A percentile compares a stretch with the other conserved stretches of the same genome.
Evolutionary conservation across 2,113 vertebrate genomes (phyloP).

Genomic region (Vulpes lagopus): DNA sequence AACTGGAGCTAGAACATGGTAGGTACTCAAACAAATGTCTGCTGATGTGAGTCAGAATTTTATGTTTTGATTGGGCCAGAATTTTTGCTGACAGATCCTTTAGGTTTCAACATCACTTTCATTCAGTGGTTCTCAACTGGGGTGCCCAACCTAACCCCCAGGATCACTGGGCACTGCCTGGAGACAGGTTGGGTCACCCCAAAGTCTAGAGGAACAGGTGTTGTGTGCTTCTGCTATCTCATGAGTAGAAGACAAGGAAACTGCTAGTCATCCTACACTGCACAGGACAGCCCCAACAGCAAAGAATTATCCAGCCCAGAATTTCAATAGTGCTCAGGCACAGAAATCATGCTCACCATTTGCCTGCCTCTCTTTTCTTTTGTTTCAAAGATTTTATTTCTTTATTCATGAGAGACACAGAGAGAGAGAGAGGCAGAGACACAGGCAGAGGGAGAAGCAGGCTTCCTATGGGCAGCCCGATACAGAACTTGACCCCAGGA

Average conservation of each 20-base stretch:
- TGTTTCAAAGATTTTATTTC: too few relatives aligned
- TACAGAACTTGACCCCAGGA: too few relatives aligned
- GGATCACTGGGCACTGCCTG: background rate
- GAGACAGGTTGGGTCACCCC: background rate
- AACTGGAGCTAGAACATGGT: background rate
- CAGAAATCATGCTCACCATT: background rate
- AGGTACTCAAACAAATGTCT: background rate
- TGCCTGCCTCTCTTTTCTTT: background rate
- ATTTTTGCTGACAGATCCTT: background rate
- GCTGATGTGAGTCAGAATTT: background rate
- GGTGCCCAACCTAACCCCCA: background rate
- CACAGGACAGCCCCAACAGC: too few relatives aligned
- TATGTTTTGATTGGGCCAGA: background rate
- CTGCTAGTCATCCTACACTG: background rate
- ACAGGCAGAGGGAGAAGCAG: too few relatives aligned
- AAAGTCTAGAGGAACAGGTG: rapidly evolving
- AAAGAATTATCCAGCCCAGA: background rate
- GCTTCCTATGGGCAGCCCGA: too few relatives aligned
- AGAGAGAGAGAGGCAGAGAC: too few relatives aligned
- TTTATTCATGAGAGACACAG: too few relatives aligned
- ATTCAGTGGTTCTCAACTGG: background rate
- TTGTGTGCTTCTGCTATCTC: background rate
- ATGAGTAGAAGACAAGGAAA: background rate
- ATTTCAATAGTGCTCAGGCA: background rate
- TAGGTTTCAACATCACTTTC: background rate